Percentiles rank a stretch among this genome's conserved stretches.
Evolutionary conservation across 2,888 invertebrate species (phyloP).

Genomic region (Adelphocoris suturalis): DNA sequence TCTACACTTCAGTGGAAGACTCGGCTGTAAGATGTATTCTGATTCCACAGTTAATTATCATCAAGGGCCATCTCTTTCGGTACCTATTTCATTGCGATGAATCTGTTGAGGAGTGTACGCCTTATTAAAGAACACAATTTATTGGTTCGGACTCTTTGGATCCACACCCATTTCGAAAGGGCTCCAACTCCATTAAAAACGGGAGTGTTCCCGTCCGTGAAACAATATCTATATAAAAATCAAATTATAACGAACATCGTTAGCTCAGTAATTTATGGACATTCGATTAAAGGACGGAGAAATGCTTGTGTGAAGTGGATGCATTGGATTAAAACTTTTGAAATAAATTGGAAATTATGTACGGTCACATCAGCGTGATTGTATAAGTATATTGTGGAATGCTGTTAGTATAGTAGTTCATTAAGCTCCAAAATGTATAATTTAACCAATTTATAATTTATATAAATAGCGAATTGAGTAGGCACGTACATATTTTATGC

Average conservation of each 20-base stretch:
- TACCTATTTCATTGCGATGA: constrained; percentile 59
- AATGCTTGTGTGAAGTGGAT: constrained; percentile 46
- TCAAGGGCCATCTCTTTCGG: constrained; percentile 42
- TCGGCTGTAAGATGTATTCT: background rate
- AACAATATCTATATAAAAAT: constrained; percentile 69
- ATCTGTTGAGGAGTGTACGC: constrained; percentile 52
- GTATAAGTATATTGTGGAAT: no score
- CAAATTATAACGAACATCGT: constrained; percentile 68
- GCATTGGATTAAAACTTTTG: constrained; percentile 51
- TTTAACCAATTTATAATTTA: no score
- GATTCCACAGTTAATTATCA: constrained; percentile 49
- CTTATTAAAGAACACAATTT: constrained; percentile 65
- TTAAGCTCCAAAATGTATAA: no score
- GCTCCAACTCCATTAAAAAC: constrained; percentile 56
- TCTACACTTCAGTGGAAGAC: background rate
- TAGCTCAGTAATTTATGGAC: constrained; percentile 57
- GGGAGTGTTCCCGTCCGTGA: constrained; percentile 5
- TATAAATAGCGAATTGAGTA: no score
- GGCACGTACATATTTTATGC: no score
- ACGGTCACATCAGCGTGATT: no score
- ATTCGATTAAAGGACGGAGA: constrained; percentile 47
- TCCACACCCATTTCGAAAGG: constrained; percentile 61
- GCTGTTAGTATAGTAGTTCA: no score
- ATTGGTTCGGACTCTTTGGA: constrained; percentile 43
- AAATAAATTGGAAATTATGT: constrained; percentile 44